Base-by-base conservation (phyloP, 2,113 vertebrate species). In the Willisornis vidua region DNA sequence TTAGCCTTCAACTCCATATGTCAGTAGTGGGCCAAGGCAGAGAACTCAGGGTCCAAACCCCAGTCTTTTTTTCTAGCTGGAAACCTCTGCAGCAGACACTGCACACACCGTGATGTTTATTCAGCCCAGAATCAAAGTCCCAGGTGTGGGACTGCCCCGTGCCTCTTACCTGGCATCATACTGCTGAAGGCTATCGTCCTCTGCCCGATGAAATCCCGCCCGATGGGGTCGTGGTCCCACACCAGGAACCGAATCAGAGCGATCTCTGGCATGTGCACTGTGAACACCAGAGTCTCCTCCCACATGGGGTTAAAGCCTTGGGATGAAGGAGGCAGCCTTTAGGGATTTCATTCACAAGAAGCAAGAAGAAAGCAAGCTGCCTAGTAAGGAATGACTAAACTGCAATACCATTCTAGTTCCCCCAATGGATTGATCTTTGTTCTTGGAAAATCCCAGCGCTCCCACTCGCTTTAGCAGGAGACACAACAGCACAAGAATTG, bases 181-280 rank as follows among this genome's bases (percentile, higher is more conserved):
- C 99, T 99, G 96, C 97, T 98, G 97, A 99, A 99, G 43, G 99
- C 98, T 26, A 99, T 98, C 1, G 99, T 99, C 66, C 99, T 98
- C 97, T 99, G 99, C 5, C 99, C 99, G 6, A 99, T 99, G 92
- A 99, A 99, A 96, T 99, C 99, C 19, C 99, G 98, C 7, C 99
- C 99, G 5, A 99, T 99, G 48, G 99, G 99, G 94, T 99, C 99
- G 3, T 99, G 99, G 71, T 99, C 99, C 99, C 99, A 99, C 90
- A 99, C 99, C 0, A 99, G 98, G 97, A 99, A 99, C 18, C 99
- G 99, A 45, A 99, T 97, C 28, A 99, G 97, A 0, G 99, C 97
- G 1, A 99, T 96, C 97, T 99, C 99, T 0, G 99, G 99, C 99
- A 99, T 99, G 96, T 99, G 98, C 6, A 99, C 95, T 0, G 98